Evolutionary conservation across 2,888 invertebrate species (phyloP).

Genomic region (Atethmia centrago): DNA sequence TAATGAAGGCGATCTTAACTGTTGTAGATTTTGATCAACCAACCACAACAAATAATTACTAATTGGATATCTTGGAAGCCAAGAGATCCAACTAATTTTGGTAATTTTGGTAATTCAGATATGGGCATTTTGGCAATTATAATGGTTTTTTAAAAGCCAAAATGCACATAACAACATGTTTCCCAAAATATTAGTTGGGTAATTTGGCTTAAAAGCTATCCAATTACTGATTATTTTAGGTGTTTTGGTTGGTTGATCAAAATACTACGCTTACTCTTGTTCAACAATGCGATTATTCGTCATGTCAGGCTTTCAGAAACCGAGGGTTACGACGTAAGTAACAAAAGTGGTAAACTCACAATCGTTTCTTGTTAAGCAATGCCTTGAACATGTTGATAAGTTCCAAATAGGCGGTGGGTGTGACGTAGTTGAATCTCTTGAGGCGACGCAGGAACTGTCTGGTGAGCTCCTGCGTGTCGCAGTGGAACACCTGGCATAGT

Average conservation of each 20-base stretch:
- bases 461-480: conserved; percentile 94
- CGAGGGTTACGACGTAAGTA: no score
- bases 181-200: background rate
- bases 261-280: background rate
- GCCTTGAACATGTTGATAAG: conserved; percentile 97
- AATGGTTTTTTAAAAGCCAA: background rate
- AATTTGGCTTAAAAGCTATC: background rate
- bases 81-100: no score
- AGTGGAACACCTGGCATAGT: conserved; percentile 97
- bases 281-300: background rate
- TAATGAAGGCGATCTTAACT: background rate
- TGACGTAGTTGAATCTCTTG: conserved; percentile 96
- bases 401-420: conserved; percentile 98
- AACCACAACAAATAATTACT: no score
- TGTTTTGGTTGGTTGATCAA: background rate
- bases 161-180: background rate
- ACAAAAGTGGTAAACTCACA: conserved; percentile 83
- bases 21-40: background rate
- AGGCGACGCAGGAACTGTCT: conserved; percentile 91
- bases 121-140: background rate
- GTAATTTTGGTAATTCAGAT: background rate
- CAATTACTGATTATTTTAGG: background rate
- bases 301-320: background rate
- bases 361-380: conserved; percentile 94
- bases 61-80: no score